Conservation (phyloP, 2,888 invertebrate species). For the Gryllus longicercus region DNA sequence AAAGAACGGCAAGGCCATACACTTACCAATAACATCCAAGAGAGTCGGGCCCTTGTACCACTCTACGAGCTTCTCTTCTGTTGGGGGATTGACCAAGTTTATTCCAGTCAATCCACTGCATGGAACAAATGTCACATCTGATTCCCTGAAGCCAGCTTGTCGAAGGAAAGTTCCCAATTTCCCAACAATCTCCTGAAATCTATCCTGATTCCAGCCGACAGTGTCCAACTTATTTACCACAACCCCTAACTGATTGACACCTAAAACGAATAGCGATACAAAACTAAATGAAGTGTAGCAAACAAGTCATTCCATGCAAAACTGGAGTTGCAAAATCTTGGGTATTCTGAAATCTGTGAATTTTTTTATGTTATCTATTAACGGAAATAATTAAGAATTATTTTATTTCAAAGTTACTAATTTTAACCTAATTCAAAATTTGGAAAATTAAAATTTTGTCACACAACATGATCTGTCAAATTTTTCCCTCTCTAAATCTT, state of each 20-base stretch:
- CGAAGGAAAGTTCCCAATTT: slow-evolving; percentile 81
- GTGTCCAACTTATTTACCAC: slow-evolving; percentile 98
- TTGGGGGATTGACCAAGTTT: slow-evolving; percentile 72
- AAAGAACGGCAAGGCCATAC: not conserved
- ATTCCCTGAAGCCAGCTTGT: slow-evolving; percentile 87
- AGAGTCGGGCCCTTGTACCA: slow-evolving; percentile 85
- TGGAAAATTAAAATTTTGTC: too few species aligned
- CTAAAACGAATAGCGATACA: slow-evolving; percentile 49
- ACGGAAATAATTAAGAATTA: too few species aligned
- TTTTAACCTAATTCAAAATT: too few species aligned
- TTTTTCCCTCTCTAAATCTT: too few species aligned
- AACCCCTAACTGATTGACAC: slow-evolving; percentile 90
- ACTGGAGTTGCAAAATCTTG: too few species aligned
- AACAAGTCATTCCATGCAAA: too few species aligned
- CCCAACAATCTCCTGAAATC: slow-evolving; percentile 84
- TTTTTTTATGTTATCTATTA: too few species aligned
- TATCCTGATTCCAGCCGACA: slow-evolving; percentile 83
- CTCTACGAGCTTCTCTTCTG: slow-evolving; percentile 55
- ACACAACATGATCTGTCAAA: too few species aligned
- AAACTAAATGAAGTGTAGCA: too few species aligned
- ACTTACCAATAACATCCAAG: slow-evolving; percentile 74
- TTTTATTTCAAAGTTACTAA: too few species aligned
- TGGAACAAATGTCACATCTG: slow-evolving; percentile 84
- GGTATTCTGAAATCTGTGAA: too few species aligned
- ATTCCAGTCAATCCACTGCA: slow-evolving; percentile 96